Conservation (phyloP, 2,113 vertebrate species). For the Mus spicilegus region DNA sequence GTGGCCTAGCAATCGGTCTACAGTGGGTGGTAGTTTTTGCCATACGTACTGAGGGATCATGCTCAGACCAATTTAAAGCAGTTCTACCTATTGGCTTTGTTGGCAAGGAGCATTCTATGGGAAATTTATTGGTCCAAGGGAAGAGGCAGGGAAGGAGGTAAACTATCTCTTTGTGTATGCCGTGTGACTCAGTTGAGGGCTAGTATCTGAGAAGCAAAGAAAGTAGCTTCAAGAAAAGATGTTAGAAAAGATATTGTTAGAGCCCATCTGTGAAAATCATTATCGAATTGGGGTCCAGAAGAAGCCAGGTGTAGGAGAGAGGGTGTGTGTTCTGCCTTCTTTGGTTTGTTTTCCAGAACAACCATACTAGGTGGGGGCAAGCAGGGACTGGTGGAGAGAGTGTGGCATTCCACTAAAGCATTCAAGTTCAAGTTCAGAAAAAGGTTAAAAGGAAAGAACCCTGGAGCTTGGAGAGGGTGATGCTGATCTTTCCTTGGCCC, state of each 20-base stretch:
- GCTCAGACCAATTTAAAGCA: conserved; percentile 11
- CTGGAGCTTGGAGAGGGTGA: not conserved
- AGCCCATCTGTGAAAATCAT: conserved; percentile 53
- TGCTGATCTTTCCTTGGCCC: conserved; percentile 15
- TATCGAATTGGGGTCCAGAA: not conserved
- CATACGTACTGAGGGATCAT: not conserved
- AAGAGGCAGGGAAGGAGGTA: conserved; percentile 2
- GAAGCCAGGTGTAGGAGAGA: conserved; percentile 24
- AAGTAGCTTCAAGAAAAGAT: conserved; percentile 35
- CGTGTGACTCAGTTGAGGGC: conserved; percentile 42
- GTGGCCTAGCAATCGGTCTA: not conserved
- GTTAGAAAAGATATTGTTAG: conserved; percentile 9
- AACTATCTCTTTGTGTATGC: not conserved
- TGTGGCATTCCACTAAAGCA: not conserved
- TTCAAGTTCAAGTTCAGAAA: conserved; percentile 17
- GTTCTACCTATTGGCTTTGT: conserved; percentile 45
- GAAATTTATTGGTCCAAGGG: conserved; percentile 63
- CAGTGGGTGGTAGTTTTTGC: conserved; percentile 30
- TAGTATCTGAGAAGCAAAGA: conserved; percentile 66
- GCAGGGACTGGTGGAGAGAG: too few relatives aligned
- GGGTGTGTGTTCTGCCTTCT: not conserved
- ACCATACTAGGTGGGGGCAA: not conserved
- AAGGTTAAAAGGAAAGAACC: not conserved
- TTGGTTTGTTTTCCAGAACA: conserved; percentile 60
- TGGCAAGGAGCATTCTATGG: conserved; percentile 58